Evolutionary conservation across 2,113 vertebrate genomes (phyloP).

Genomic region (Bungarus multicinctus): DNA sequence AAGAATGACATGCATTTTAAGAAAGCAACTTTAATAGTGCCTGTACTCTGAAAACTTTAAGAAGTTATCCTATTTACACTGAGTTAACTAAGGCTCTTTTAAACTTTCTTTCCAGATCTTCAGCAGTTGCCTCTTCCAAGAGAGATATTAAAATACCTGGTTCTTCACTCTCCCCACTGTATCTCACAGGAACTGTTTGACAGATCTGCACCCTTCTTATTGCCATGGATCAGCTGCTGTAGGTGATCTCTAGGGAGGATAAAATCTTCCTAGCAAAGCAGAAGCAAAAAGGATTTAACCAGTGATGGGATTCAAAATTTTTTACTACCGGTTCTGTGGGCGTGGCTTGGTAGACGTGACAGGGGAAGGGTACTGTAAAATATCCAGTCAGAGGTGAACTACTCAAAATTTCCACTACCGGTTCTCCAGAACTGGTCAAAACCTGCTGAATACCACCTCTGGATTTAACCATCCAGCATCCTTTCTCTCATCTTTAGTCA

Average conservation of each 20-base stretch:
- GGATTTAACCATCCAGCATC: no score
- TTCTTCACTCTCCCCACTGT: background rate
- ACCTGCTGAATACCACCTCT: no score
- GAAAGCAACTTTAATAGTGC: background rate
- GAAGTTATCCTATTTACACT: background rate
- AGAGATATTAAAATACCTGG: background rate
- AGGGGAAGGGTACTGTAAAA: no score
- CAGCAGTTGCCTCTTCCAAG: background rate
- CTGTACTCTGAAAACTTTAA: background rate
- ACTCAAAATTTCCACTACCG: no score
- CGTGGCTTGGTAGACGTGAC: no score
- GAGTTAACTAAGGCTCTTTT: background rate
- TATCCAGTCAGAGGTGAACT: no score
- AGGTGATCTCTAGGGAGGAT: background rate
- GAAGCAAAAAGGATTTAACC: background rate
- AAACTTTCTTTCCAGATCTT: background rate
- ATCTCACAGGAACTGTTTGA: background rate
- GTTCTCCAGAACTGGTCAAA: no score
- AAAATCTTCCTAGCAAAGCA: background rate
- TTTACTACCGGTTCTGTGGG: no score
- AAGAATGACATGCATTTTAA: background rate
- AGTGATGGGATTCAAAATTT: no score
- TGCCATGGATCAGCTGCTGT: background rate
- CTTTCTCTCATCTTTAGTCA: background rate
- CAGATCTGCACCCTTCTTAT: background rate